Conservation (phyloP, 1,140 invertebrate species). For the Euura saliciscinereae region DNA sequence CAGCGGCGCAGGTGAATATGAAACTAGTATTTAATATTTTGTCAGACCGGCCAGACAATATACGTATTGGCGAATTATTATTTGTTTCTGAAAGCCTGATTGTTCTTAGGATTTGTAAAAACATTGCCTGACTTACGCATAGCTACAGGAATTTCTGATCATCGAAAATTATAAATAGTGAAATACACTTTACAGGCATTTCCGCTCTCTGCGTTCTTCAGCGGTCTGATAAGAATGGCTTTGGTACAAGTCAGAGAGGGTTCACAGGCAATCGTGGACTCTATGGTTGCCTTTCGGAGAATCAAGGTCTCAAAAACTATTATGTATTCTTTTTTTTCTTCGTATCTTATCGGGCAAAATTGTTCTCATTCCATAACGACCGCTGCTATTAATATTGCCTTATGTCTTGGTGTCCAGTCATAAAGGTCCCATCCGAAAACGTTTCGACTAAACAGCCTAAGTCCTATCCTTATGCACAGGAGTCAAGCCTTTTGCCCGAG, state of each 20-base stretch:
- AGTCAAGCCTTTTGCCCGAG: not conserved
- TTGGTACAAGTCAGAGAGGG: conserved; percentile 38
- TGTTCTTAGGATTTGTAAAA: no score
- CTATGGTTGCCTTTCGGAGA: conserved; percentile 43
- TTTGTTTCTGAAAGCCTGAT: no score
- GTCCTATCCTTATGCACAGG: not conserved
- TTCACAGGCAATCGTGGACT: conserved; percentile 35
- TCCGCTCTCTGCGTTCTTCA: conserved; percentile 42
- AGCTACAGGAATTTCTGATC: not conserved
- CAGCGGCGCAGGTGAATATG: conserved; percentile 37
- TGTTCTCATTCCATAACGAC: not conserved
- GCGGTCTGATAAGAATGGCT: conserved; percentile 40
- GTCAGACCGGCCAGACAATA: no score
- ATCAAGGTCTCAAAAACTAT: conserved; percentile 40
- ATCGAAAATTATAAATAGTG: not conserved
- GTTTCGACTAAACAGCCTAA: no score
- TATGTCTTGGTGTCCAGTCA: no score
- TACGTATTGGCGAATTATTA: no score
- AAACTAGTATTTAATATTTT: no score
- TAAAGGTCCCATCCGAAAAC: no score
- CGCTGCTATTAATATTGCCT: no score
- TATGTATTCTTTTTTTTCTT: conserved; percentile 15
- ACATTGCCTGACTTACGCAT: no score
- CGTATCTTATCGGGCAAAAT: conserved; percentile 16
- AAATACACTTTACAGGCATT: conserved; percentile 46